Base-by-base conservation (phyloP, 2,888 invertebrate species). In the Parnassius glacialis region DNA sequence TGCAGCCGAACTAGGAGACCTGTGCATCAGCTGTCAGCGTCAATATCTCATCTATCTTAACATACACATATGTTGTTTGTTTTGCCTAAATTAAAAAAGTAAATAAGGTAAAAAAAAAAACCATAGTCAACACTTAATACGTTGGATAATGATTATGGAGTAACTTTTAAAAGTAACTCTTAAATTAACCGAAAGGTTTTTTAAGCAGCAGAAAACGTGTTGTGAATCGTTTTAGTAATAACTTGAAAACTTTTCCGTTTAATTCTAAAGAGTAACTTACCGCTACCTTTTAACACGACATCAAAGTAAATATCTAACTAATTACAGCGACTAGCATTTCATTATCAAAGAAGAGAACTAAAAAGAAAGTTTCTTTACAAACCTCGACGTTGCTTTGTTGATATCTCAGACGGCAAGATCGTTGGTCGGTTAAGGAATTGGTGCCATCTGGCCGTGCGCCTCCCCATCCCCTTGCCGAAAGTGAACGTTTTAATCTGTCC, bases 371-470 rank as follows among this genome's bases (percentile, higher is more conserved):
- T 51, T n/a, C 9, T 56, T 47, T 52, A 62, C 62, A 51, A 62
- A 92, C 97, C 88, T 98, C 97, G 16, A 98, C 95, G 43, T 96
- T 95, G 73, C 97, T 97, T 83, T 98, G 98, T 79, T 98, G 98
- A 81, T 97, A 98, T 61, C 97, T 92, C 47, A 97, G 92, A 13
- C 96, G 93, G 76, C 97, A 98, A 54, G 93, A 87, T 42, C 94
- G 93, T 70, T 94, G 93, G 57, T 94, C 94, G 3, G 92, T 90
- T 65, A 95, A 84, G 42, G 94, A 93, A 81, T 94, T 95, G 67
- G 93, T 93, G 74, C 93, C 92, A 71, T 95, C 95, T 12, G 94
- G 93, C 16, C 92, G 76, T 41, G 92, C 83, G 52, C 87, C 88
- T 25, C 89, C 89, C 93, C 94, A 93, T 59, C 94, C 92, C 60